Conservation (phyloP, 1,140 invertebrate genomes). For the Belonocnema kinseyi region DNA sequence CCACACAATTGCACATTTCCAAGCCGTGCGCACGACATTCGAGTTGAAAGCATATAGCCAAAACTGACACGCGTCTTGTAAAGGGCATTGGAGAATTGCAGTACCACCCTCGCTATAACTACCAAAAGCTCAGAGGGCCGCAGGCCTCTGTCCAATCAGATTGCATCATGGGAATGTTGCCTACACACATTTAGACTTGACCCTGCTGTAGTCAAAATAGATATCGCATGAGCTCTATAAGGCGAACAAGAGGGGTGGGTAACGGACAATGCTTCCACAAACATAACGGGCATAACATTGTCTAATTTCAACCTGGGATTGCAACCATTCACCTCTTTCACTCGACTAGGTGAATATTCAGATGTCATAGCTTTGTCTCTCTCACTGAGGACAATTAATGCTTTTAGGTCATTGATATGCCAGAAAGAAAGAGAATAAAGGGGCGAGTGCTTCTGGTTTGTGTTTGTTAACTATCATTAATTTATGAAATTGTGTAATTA, state of each 20-base stretch:
- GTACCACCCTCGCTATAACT: not conserved
- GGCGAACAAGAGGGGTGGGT: slow-evolving; percentile 22
- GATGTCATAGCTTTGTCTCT: not conserved
- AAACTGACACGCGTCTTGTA: slow-evolving; percentile 12
- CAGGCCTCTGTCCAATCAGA: not conserved
- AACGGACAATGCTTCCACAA: slow-evolving; percentile 43
- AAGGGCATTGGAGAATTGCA: slow-evolving; percentile 2
- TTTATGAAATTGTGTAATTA: too few relatives aligned
- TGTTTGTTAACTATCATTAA: too few relatives aligned
- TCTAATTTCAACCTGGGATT: slow-evolving; percentile 45
- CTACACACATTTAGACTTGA: slow-evolving; percentile 11
- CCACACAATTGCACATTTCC: not conserved
- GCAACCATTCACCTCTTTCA: not conserved
- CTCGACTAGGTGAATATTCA: not conserved
- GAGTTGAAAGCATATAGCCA: not conserved
- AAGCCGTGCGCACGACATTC: not conserved
- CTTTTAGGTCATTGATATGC: not conserved
- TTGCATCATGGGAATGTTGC: not conserved
- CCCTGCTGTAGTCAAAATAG: not conserved
- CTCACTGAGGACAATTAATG: not conserved
- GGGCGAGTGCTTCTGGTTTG: too few relatives aligned
- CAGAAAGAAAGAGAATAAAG: too few relatives aligned
- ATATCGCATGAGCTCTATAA: slow-evolving; percentile 8
- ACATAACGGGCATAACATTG: slow-evolving; percentile 57
- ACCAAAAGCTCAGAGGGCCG: not conserved